These are phyloP conservation scores for Rhysida immarginata DNA, from an alignment of 1,140 invertebrate genomes.

Conservation along the genomic window DNA sequence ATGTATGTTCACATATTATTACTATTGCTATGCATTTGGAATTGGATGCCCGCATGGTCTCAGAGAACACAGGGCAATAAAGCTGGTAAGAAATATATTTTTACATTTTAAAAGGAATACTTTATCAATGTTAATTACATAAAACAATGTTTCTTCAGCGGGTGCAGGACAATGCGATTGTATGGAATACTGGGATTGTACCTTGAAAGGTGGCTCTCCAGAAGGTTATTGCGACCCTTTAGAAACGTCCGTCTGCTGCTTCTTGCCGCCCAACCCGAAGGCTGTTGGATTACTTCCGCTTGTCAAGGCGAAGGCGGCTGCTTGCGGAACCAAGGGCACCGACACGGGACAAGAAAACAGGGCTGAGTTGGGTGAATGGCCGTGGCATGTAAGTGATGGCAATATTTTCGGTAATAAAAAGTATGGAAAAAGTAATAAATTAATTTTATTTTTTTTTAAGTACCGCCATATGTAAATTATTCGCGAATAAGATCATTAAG, in stretches of 20 bases:
- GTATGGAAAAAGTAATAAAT: too few relatives aligned
- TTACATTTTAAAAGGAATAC: too few relatives aligned
- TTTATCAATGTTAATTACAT: too few relatives aligned
- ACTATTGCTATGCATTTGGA: too few relatives aligned
- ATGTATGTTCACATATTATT: too few relatives aligned
- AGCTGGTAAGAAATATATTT: too few relatives aligned
- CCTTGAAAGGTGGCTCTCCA: conserved; percentile 27
- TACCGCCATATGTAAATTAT: too few relatives aligned
- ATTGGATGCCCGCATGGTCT: too few relatives aligned
- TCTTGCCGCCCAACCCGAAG: conserved; percentile 23
- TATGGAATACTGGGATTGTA: conserved; percentile 34
- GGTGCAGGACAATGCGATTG: conserved; percentile 24
- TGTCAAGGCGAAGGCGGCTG: conserved; percentile 13
- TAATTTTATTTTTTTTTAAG: too few relatives aligned
- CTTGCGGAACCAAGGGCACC: conserved; percentile 26
- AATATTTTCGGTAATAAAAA: not conserved
- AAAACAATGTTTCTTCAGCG: too few relatives aligned
- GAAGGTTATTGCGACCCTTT: conserved; percentile 31
- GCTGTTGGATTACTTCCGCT: conserved; percentile 24
- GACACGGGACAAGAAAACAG: conserved; percentile 23
- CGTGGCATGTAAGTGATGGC: conserved; percentile 32
- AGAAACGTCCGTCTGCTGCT: conserved; percentile 32
- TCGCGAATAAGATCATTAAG: too few relatives aligned
- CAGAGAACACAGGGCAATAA: too few relatives aligned
- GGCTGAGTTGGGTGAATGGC: conserved; percentile 33